These are phyloP conservation scores for Lepilemur septentrionalis DNA, from an alignment of 2,797 vertebrate species.

Conservation along the genomic window DNA sequence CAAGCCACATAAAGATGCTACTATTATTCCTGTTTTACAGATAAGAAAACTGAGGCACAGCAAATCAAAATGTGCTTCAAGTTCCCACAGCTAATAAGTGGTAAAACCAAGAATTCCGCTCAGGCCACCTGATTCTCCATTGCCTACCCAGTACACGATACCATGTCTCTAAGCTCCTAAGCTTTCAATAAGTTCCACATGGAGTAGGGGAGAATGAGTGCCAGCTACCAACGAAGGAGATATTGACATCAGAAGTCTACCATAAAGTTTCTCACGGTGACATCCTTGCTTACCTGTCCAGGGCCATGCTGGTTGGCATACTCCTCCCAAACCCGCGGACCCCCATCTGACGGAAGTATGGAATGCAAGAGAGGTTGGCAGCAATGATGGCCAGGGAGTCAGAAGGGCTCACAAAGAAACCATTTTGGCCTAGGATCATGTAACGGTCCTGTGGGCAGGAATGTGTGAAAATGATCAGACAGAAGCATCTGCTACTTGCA, in stretches of 20 bases:
- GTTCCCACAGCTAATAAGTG: neutral
- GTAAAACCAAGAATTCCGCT: neutral
- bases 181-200: neutral
- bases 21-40: neutral
- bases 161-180: neutral
- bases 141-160: too few species aligned
- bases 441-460: conserved; percentile 92
- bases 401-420: conserved; percentile 97
- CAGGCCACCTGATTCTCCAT: neutral
- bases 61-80: neutral
- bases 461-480: neutral
- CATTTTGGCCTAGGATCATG: conserved; percentile 98
- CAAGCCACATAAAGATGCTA: neutral
- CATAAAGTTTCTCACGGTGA: neutral
- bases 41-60: neutral
- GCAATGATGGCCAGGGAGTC: conserved; percentile 98
- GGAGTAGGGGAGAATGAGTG: neutral
- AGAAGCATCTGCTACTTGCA: neutral
- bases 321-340: conserved; percentile 96
- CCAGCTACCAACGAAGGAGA: neutral
- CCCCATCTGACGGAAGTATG: conserved; percentile 95
- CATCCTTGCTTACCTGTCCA: conserved; percentile 91
- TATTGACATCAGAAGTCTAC: neutral
- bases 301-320: conserved; percentile 96
- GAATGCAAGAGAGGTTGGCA: conserved; percentile 95